Evolutionary conservation across 2,113 vertebrate species (phyloP).

Genomic region (Aptenodytes forsteri): DNA sequence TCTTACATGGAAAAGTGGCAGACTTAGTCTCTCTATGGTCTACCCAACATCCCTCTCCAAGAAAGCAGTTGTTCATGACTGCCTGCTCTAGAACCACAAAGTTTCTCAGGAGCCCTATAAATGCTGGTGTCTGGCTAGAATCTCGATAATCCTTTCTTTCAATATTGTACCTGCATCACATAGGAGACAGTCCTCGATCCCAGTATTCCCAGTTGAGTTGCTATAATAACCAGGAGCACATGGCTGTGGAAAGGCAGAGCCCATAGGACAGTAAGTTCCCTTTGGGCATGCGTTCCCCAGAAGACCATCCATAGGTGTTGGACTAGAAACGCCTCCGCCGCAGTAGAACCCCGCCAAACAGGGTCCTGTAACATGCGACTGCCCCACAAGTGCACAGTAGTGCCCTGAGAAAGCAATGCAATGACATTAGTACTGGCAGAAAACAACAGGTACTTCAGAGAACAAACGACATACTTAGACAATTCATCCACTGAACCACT

Average conservation of each 20-base stretch:
- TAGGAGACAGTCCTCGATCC: constrained; percentile 73
- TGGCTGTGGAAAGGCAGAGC: constrained; percentile 72
- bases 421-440: neutral
- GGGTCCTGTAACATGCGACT: constrained; percentile 66
- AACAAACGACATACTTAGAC: too few species aligned
- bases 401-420: constrained; percentile 64
- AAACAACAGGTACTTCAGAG: neutral
- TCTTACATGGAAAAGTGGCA: neutral
- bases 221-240: constrained; percentile 82
- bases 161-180: constrained; percentile 78
- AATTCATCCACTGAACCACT: too few species aligned
- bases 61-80: neutral
- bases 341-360: constrained; percentile 84
- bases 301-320: constrained; percentile 71
- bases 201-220: constrained; percentile 74
- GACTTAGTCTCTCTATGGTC: neutral
- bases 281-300: constrained; percentile 77
- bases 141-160: fast-evolving
- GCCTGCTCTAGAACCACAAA: neutral
- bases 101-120: neutral
- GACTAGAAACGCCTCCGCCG: constrained; percentile 61
- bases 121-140: neutral
- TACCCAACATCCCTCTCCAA: neutral
- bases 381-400: constrained; percentile 77
- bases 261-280: constrained; percentile 83